These are phyloP conservation scores for Ennomos quercinarius DNA, from an alignment of 2,888 invertebrate species.

Conservation along the genomic window DNA sequence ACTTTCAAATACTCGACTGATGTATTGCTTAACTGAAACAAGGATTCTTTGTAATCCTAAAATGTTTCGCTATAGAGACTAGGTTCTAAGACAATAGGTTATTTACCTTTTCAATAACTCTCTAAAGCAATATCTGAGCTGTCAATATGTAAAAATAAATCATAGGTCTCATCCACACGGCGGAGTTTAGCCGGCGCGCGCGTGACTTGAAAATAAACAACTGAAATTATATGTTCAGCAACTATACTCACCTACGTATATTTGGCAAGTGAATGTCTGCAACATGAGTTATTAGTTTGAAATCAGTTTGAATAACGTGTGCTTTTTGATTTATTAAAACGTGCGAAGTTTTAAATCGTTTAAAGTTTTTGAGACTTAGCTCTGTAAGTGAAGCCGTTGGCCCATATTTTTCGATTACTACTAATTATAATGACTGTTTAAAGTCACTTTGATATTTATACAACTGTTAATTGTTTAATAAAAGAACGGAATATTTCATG, in stretches of 20 bases:
- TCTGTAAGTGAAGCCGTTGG: too few relatives aligned
- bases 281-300: constrained; percentile 25
- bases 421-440: too few relatives aligned
- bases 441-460: too few relatives aligned
- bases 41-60: too few relatives aligned
- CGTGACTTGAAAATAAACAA: constrained; percentile 36
- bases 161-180: constrained; percentile 34
- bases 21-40: too few relatives aligned
- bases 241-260: constrained; percentile 8
- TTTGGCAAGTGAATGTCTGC: constrained; percentile 19
- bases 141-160: constrained; percentile 43
- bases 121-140: constrained; percentile 28
- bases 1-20: too few relatives aligned
- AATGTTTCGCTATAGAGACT: too few relatives aligned
- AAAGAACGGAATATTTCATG: too few relatives aligned
- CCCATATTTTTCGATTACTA: too few relatives aligned
- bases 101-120: constrained; percentile 27
- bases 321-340: constrained; percentile 11
- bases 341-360: neutral
- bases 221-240: constrained; percentile 28
- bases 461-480: too few relatives aligned
- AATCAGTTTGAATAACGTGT: constrained; percentile 13
- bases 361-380: neutral
- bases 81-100: neutral
- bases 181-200: constrained; percentile 15